Percentiles rank a stretch among this genome's conserved stretches.
Evolutionary conservation across 2,113 vertebrate genomes (phyloP).

Genomic region (Caloenas nicobarica): DNA sequence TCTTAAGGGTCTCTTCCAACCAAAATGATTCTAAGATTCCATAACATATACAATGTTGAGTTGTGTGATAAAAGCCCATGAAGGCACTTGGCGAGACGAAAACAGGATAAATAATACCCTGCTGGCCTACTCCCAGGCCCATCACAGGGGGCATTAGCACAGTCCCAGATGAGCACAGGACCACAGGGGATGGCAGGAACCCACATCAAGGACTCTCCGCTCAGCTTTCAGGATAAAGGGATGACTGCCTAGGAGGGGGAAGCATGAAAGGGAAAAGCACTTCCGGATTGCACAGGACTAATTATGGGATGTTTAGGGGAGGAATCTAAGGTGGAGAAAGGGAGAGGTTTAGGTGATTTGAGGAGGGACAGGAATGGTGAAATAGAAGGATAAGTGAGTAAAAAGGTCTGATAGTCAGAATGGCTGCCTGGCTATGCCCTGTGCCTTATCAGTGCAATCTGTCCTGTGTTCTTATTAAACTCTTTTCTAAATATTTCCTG

Average conservation of each 20-base stretch:
- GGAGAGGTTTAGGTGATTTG: too few species aligned
- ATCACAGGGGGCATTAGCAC: not conserved
- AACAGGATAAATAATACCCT: not conserved
- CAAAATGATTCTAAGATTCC: too few species aligned
- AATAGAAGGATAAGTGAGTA: too few species aligned
- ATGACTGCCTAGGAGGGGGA: not conserved
- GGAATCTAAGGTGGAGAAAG: too few species aligned
- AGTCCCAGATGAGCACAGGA: not conserved
- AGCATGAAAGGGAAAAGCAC: not conserved
- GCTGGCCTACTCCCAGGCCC: not conserved
- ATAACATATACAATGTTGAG: not conserved
- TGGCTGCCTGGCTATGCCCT: too few species aligned
- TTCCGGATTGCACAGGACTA: not conserved
- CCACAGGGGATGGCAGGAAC: not conserved
- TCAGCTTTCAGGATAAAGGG: not conserved
- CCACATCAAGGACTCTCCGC: not conserved
- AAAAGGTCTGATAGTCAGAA: too few species aligned
- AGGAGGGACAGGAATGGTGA: too few species aligned
- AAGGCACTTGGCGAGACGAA: not conserved
- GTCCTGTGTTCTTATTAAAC: not conserved
- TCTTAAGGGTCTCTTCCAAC: too few species aligned
- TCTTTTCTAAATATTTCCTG: not conserved
- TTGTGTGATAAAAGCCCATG: not conserved
- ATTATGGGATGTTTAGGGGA: not conserved
- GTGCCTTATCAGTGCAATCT: too few species aligned